These are phyloP conservation scores for Paraplagusia blochii DNA, from an alignment of 2,113 vertebrate genomes.

Conservation along the genomic window DNA sequence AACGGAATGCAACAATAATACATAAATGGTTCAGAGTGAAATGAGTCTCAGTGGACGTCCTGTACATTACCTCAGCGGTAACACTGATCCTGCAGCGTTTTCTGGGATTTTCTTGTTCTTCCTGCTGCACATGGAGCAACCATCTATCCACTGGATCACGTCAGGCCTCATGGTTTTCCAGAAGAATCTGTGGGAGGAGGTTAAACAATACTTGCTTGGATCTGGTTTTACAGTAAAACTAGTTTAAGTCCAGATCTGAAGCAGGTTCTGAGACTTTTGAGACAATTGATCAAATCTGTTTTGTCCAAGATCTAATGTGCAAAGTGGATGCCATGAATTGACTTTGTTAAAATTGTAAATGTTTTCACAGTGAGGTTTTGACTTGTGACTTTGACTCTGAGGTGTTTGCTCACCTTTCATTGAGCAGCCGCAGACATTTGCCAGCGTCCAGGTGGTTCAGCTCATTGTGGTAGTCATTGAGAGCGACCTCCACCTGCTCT, in stretches of 20 bases:
- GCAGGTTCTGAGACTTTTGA: too few relatives aligned
- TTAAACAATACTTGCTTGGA: background rate
- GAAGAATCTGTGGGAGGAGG: conserved; percentile 45
- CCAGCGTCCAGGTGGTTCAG: conserved; percentile 65
- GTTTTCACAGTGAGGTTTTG: too few relatives aligned
- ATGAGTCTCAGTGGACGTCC: background rate
- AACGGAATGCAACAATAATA: background rate
- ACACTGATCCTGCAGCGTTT: background rate
- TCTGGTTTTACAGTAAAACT: too few relatives aligned
- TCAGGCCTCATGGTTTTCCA: conserved; percentile 66
- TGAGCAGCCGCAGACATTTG: conserved; percentile 67
- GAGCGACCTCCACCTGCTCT: conserved; percentile 50
- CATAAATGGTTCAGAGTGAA: too few relatives aligned
- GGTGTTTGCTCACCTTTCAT: conserved; percentile 49
- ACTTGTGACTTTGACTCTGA: background rate
- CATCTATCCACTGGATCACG: conserved; percentile 62
- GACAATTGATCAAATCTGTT: too few relatives aligned
- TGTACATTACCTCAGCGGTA: conserved; percentile 2
- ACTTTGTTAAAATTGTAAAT: too few relatives aligned
- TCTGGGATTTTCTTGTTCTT: conserved; percentile 20
- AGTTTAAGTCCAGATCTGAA: too few relatives aligned
- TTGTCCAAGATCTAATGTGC: too few relatives aligned
- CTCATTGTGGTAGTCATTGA: conserved; percentile 62
- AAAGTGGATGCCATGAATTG: too few relatives aligned
- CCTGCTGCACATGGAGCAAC: conserved; percentile 51